A percentile compares a stretch with the other conserved stretches of the same genome.
phyloP scores from a whole-genome alignment of 2,888 invertebrate genomes.

The Hybos culiciformis region DNA sequence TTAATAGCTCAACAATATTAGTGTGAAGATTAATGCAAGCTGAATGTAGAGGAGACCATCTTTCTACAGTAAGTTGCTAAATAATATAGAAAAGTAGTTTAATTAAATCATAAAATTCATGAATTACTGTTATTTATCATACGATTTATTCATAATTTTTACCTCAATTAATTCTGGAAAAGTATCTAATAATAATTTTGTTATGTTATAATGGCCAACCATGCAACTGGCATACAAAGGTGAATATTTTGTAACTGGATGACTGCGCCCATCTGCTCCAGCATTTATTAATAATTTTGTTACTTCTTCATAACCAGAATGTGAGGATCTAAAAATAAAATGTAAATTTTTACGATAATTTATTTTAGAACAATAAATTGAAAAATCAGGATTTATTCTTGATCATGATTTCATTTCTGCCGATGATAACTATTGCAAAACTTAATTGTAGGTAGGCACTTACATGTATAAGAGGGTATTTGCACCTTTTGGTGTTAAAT shows the following conservation, averaged over 20 bases:
- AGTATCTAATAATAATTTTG: slow-evolving; percentile 56
- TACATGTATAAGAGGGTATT: slow-evolving; percentile 78
- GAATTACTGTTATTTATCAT: not conserved
- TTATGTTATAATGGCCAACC: slow-evolving; percentile 68
- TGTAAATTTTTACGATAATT: not conserved
- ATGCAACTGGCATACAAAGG: slow-evolving; percentile 84
- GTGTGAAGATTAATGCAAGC: slow-evolving; percentile 81
- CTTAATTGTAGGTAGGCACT: no score
- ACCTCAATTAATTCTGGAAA: slow-evolving; percentile 76
- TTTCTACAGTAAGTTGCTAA: slow-evolving; percentile 75
- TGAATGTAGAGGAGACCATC: slow-evolving; percentile 86
- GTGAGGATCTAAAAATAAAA: slow-evolving; percentile 55
- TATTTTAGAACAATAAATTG: not conserved
- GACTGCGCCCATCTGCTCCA: slow-evolving; percentile 78
- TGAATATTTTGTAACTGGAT: slow-evolving; percentile 82
- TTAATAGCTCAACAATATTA: slow-evolving; percentile 58
- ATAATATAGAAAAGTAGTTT: no score
- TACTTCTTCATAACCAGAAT: slow-evolving; percentile 66
- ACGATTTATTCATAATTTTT: not conserved
- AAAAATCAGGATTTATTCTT: no score
- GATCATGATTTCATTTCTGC: no score
- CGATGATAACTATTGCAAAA: no score
- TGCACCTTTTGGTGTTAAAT: slow-evolving; percentile 76
- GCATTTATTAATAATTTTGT: slow-evolving; percentile 63
- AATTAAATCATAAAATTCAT: not conserved